A percentile compares a stretch with the other conserved stretches of the same genome.
Conservation (phyloP, 2,888 invertebrate genomes). For the Phragmatobia fuliginosa region DNA sequence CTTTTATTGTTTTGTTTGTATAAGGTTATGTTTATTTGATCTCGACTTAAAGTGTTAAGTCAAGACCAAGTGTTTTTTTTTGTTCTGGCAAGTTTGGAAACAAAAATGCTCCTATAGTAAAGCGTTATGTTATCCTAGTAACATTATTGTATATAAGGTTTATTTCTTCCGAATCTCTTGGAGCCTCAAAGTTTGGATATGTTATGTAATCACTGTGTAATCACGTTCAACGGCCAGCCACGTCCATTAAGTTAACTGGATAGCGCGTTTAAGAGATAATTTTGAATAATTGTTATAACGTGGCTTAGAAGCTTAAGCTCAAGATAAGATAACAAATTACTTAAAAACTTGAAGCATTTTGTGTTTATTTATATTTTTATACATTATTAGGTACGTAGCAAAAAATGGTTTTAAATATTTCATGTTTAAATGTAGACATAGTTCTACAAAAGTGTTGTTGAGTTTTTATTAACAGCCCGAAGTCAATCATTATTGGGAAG, state of each 20-base stretch:
- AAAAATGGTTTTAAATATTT: not conserved
- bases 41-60: no score
- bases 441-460: no score
- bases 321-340: conserved; percentile 35
- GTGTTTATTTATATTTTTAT: not conserved
- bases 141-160: not conserved
- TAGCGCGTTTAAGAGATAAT: conserved; percentile 44
- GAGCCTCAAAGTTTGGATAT: not conserved
- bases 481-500: no score
- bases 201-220: conserved; percentile 33
- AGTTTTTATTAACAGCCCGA: no score
- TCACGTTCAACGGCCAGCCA: conserved; percentile 47
- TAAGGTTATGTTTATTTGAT: no score
- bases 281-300: conserved; percentile 48
- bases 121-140: not conserved
- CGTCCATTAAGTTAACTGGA: conserved; percentile 51
- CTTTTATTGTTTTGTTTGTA: no score
- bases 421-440: not conserved
- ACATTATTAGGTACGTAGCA: not conserved
- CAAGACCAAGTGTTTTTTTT: no score
- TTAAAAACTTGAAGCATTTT: not conserved
- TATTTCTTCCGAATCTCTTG: not conserved
- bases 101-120: not conserved
- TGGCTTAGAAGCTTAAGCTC: conserved; percentile 20
- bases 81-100: not conserved